A percentile compares a stretch with the other conserved stretches of the same genome.
These are phyloP conservation scores for Channa striata DNA, from an alignment of 2,797 vertebrate genomes.

Conservation along the genomic window DNA sequence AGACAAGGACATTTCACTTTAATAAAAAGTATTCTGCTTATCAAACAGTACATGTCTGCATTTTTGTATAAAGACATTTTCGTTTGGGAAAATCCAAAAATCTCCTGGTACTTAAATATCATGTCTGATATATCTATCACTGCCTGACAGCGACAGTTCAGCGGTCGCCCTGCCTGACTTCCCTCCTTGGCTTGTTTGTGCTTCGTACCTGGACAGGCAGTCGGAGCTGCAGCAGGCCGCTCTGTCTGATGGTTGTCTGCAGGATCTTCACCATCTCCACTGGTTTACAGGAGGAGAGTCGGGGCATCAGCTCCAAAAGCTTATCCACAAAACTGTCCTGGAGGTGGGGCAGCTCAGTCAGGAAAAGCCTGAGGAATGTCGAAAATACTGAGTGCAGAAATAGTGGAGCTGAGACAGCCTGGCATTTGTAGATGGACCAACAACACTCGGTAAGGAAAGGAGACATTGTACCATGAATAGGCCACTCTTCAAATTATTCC, in stretches of 20 bases:
- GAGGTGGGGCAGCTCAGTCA: constrained; percentile 91
- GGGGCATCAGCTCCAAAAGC: constrained; percentile 93
- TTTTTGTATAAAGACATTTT: neutral
- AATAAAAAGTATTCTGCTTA: no score
- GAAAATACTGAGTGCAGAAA: neutral
- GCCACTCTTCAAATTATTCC: no score
- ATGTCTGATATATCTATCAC: neutral
- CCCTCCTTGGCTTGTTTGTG: neutral
- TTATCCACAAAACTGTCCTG: constrained; percentile 96
- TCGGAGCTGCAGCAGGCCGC: constrained; percentile 90
- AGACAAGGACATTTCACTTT: constrained; percentile 1
- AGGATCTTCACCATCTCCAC: constrained; percentile 94
- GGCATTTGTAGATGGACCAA: neutral
- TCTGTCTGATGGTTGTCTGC: constrained; percentile 92
- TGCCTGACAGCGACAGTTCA: neutral
- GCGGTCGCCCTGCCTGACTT: neutral
- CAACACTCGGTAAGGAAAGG: no score
- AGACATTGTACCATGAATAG: no score
- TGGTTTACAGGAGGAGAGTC: constrained; percentile 91
- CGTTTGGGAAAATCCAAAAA: no score
- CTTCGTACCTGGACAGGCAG: constrained; percentile 89
- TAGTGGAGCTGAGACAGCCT: neutral
- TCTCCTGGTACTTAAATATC: neutral
- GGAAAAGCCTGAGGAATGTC: constrained; percentile 85
- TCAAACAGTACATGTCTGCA: neutral